phyloP scores from a whole-genome alignment of 2,113 vertebrate genomes.

The Poeciliopsis prolifica region DNA sequence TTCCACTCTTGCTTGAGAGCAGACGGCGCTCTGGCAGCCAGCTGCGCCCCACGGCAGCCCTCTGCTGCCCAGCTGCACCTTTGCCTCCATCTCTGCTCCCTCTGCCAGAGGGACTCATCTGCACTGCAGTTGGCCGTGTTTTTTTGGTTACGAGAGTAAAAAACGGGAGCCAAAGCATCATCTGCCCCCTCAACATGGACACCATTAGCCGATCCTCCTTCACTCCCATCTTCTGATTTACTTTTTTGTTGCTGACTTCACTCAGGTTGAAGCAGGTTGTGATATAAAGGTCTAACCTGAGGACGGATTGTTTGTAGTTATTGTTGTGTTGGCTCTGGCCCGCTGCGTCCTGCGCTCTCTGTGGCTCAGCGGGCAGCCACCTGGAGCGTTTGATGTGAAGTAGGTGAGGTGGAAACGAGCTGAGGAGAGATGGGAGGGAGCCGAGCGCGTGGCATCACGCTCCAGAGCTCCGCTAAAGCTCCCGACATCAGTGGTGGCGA shows the following conservation, averaged over 20 bases:
- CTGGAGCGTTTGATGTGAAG: constrained; percentile 68
- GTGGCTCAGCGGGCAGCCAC: constrained; percentile 65
- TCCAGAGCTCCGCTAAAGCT: constrained; percentile 51
- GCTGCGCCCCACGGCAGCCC: constrained; percentile 75
- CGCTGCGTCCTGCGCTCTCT: constrained; percentile 20
- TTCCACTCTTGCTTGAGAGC: constrained; percentile 22
- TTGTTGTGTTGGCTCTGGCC: constrained; percentile 41
- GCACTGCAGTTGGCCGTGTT: constrained; percentile 63
- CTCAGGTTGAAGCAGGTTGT: constrained; percentile 17
- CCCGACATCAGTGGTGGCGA: not conserved
- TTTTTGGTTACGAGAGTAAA: constrained; percentile 60
- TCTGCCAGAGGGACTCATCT: constrained; percentile 77
- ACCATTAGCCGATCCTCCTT: constrained; percentile 49
- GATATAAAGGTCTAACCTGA: constrained; percentile 20
- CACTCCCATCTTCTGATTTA: constrained; percentile 32
- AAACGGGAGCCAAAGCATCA: constrained; percentile 64
- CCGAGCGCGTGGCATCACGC: constrained; percentile 60
- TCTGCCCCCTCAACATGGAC: constrained; percentile 61
- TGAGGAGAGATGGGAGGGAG: constrained; percentile 53
- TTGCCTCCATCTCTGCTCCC: constrained; percentile 22
- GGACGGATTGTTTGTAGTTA: constrained; percentile 35
- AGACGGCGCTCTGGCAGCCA: constrained; percentile 70
- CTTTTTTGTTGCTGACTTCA: not conserved
- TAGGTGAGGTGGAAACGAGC: constrained; percentile 1
- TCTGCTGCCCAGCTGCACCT: constrained; percentile 72